Evolutionary conservation across 1,140 invertebrate species (phyloP).

Genomic region (Ctenoplectra terminalis): DNA sequence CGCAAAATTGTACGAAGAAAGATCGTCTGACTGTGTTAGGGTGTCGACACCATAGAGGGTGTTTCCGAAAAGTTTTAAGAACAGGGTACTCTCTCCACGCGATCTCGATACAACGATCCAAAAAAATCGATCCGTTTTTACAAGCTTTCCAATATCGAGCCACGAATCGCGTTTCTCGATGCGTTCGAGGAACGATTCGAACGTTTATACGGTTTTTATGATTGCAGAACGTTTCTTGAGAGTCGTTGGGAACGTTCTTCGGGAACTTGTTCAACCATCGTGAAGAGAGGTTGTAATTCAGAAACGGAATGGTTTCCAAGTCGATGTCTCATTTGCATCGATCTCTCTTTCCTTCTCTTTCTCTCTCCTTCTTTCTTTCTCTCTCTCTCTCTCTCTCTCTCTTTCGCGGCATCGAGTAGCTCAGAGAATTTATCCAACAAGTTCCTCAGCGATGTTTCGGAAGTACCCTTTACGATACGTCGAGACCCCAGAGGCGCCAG

Average conservation of each 20-base stretch:
- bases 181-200: not conserved
- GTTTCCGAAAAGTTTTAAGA: not conserved
- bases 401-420: too few species aligned
- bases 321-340: not conserved
- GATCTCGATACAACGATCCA: not conserved
- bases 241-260: not conserved
- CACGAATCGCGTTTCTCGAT: not conserved
- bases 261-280: not conserved
- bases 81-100: not conserved
- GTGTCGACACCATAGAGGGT: not conserved
- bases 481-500: constrained; percentile 20
- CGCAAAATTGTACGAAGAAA: not conserved
- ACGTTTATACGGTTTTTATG: constrained; percentile 4
- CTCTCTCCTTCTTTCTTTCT: too few species aligned
- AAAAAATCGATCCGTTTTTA: not conserved
- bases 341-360: too few species aligned
- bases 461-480: constrained; percentile 28
- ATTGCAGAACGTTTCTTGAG: not conserved
- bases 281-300: not conserved
- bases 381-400: too few species aligned
- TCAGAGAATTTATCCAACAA: not conserved
- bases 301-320: constrained; percentile 1
- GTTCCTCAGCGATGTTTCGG: not conserved
- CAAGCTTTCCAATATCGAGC: not conserved
- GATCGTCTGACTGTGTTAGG: not conserved